phyloP scores from a whole-genome alignment of 2,113 vertebrate species.

The Sapajus apella region DNA sequence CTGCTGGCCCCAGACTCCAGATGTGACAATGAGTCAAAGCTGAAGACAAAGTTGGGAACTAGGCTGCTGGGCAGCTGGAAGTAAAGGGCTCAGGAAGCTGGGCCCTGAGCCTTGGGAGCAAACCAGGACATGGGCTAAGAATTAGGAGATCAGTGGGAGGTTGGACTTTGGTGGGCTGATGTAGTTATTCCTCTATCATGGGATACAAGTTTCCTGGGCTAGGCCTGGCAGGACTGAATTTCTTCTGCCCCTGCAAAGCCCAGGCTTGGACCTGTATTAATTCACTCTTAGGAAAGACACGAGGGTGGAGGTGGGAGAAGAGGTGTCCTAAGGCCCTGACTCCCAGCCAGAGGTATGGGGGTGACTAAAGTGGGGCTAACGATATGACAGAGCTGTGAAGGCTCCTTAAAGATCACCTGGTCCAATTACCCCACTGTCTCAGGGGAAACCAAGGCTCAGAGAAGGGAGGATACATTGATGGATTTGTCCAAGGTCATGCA shows the following conservation, averaged over 20 bases:
- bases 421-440: background rate
- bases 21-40: conserved; percentile 24
- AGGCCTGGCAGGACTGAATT: background rate
- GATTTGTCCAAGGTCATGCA: background rate
- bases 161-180: background rate
- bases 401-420: background rate
- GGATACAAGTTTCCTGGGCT: background rate
- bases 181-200: background rate
- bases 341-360: background rate
- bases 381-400: background rate
- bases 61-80: background rate
- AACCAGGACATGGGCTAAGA: background rate
- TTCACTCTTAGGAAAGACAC: background rate
- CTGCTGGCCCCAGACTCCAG: background rate
- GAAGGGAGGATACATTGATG: background rate
- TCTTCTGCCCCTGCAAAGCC: background rate
- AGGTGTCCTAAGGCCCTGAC: background rate
- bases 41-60: background rate
- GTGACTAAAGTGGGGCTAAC: background rate
- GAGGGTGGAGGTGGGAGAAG: background rate
- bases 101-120: background rate
- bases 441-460: background rate
- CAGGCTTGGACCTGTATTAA: background rate
- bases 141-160: background rate
- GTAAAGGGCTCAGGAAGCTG: background rate